A percentile compares a stretch with the other conserved stretches of the same genome.
These are phyloP conservation scores for Hirtodrosophila cameraria DNA, from an alignment of 2,888 invertebrate species.

Conservation along the genomic window DNA sequence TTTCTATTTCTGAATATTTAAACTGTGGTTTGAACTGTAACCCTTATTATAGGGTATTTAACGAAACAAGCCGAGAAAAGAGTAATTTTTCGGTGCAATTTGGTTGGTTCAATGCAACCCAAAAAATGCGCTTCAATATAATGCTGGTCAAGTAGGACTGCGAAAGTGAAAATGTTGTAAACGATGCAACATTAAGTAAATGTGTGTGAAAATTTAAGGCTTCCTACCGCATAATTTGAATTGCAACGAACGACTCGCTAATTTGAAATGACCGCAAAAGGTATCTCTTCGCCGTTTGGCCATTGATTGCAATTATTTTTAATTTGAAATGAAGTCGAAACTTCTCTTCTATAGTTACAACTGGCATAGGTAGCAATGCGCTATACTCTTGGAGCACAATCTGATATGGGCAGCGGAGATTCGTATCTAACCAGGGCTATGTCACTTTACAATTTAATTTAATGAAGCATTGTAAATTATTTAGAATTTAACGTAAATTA, in stretches of 20 bases:
- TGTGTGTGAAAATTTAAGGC: constrained; percentile 1
- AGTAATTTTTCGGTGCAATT: constrained; percentile 27
- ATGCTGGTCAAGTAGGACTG: constrained; percentile 5
- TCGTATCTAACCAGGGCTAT: constrained; percentile 1
- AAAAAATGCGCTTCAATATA: constrained; percentile 20
- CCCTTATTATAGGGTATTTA: constrained; percentile 15
- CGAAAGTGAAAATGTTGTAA: constrained; percentile 27
- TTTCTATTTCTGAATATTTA: no score
- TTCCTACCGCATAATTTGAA: constrained; percentile 28
- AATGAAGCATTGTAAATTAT: neutral
- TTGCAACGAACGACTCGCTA: constrained; percentile 47
- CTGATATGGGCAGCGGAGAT: neutral
- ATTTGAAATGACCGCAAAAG: constrained; percentile 61
- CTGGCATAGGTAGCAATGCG: neutral
- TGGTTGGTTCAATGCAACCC: constrained; percentile 18
- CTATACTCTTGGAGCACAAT: neutral
- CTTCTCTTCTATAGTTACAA: no score
- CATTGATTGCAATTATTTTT: constrained; percentile 68
- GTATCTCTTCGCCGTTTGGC: constrained; percentile 47
- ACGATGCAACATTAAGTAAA: neutral
- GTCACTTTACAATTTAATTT: neutral
- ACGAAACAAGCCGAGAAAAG: neutral
- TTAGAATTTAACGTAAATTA: no score
- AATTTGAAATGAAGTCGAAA: constrained; percentile 27
- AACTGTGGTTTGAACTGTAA: no score